Conservation (phyloP, 1,140 invertebrate genomes). For the Pararge aegeria region DNA sequence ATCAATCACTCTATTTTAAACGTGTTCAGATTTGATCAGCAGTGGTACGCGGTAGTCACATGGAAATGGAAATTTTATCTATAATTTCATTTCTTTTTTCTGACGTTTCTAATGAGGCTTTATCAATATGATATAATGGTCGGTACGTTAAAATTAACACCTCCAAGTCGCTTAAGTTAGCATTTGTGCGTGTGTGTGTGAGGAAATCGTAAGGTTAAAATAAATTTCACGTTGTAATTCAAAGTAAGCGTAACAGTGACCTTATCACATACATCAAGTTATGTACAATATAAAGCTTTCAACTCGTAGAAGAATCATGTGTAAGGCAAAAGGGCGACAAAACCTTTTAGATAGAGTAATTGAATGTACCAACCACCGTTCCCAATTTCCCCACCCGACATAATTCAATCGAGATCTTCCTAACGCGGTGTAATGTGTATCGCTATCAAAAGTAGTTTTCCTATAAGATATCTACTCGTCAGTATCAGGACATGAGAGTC, state of each 20-base stretch:
- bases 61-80: background rate
- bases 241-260: background rate
- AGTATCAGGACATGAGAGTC: too few species aligned
- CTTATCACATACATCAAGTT: background rate
- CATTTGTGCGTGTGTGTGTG: too few species aligned
- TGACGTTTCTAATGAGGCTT: too few species aligned
- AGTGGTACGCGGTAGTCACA: background rate
- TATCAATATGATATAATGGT: too few species aligned
- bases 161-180: too few species aligned
- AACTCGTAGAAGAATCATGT: conserved; percentile 5
- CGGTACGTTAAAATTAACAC: too few species aligned
- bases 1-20: conserved; percentile 5
- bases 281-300: background rate
- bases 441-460: too few species aligned
- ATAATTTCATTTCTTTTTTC: background rate
- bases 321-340: conserved; percentile 24
- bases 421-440: background rate
- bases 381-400: conserved; percentile 29
- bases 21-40: background rate
- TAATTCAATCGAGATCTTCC: conserved; percentile 47
- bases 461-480: too few species aligned
- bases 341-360: conserved; percentile 49
- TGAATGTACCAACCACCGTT: conserved; percentile 51
- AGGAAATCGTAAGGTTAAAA: too few species aligned
- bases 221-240: background rate